Evolutionary conservation across 2,888 invertebrate genomes (phyloP).

Genomic region (Bibio marci): DNA sequence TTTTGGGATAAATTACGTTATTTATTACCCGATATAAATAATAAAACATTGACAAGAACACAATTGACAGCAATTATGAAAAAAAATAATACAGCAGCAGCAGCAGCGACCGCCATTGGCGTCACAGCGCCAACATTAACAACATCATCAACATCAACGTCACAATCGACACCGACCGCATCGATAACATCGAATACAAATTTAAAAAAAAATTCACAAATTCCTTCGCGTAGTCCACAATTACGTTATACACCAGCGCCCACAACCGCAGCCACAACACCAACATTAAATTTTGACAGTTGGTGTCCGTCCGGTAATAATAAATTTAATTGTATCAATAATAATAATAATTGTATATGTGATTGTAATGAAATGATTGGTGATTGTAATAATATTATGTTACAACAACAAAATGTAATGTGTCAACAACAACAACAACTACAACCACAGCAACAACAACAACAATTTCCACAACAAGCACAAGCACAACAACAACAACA

Average conservation of each 20-base stretch:
- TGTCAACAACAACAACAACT: slow-evolving; percentile 1
- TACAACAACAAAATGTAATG: slow-evolving; percentile 1
- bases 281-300: too few relatives aligned
- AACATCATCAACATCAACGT: slow-evolving; percentile 4
- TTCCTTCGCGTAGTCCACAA: slow-evolving; percentile 21
- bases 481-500: neutral
- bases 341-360: neutral
- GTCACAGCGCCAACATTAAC: too few relatives aligned
- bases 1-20: slow-evolving; percentile 79
- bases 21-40: slow-evolving; percentile 60
- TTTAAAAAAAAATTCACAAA: slow-evolving; percentile 30
- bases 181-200: neutral
- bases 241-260: slow-evolving; percentile 53
- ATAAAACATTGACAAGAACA: neutral
- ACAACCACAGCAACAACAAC: neutral
- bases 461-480: neutral
- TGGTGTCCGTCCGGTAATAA: neutral
- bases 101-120: too few relatives aligned
- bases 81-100: neutral
- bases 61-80: neutral
- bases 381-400: neutral
- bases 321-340: slow-evolving; percentile 5
- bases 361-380: slow-evolving; percentile 2
- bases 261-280: slow-evolving; percentile 55
- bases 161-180: slow-evolving; percentile 1